Evolutionary conservation across 2,113 vertebrate species (phyloP).

Genomic region (Acrocephalus arundinaceus): DNA sequence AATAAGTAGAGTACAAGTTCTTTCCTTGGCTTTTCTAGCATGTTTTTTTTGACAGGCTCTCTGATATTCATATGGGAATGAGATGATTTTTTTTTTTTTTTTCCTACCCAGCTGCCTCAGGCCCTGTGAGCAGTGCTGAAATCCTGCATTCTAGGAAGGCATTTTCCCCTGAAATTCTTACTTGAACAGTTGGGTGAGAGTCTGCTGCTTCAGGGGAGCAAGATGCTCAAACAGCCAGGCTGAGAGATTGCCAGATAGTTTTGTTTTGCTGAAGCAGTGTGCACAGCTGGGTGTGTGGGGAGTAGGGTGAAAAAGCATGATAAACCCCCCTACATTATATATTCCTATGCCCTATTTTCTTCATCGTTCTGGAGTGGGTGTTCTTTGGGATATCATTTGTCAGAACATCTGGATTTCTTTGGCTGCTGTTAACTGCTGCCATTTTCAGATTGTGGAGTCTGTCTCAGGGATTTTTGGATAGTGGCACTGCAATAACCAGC

Average conservation of each 20-base stretch:
- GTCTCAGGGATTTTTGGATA: neutral
- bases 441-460: neutral
- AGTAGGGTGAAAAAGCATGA: neutral
- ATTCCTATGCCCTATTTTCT: neutral
- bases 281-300: neutral
- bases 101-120: neutral
- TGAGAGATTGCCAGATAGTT: neutral
- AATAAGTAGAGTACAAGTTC: neutral
- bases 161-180: neutral
- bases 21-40: neutral
- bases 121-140: neutral
- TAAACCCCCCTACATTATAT: neutral
- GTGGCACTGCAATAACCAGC: neutral
- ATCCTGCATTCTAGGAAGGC: neutral
- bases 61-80: neutral
- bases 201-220: neutral
- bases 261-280: neutral
- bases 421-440: neutral
- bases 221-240: neutral
- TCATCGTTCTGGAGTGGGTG: neutral
- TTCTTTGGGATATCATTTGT: neutral
- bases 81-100: neutral
- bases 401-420: neutral
- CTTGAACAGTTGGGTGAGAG: neutral
- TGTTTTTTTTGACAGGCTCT: neutral